Evolutionary conservation across 2,888 invertebrate species (phyloP).

Genomic region (Brachyptera putata): DNA sequence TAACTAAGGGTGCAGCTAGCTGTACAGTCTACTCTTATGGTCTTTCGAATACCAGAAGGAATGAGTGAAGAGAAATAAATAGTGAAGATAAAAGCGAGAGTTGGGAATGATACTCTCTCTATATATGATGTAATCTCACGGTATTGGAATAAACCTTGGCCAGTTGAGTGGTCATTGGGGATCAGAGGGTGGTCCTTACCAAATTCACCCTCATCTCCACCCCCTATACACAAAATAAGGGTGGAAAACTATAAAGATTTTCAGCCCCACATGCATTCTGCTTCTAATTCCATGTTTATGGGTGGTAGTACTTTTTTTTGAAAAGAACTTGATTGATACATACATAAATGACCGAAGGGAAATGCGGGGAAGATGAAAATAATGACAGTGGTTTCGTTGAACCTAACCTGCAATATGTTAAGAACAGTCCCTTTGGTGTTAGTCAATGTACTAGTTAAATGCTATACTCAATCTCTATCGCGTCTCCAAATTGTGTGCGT

Average conservation of each 20-base stretch:
- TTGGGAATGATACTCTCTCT: constrained; percentile 7
- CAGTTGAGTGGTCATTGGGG: constrained; percentile 20
- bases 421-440: too few species aligned
- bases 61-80: constrained; percentile 24
- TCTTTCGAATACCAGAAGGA: neutral
- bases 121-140: constrained; percentile 13
- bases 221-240: constrained; percentile 2
- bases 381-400: constrained; percentile 6
- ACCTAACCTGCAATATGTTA: neutral
- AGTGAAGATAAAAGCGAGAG: constrained; percentile 20
- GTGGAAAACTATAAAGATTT: constrained; percentile 10
- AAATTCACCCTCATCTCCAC: too few species aligned
- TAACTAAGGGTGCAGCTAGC: neutral
- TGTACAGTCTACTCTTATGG: neutral
- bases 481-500: too few species aligned
- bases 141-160: constrained; percentile 21
- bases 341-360: constrained; percentile 16
- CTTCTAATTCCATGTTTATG: constrained; percentile 20
- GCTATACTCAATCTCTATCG: too few species aligned
- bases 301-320: constrained; percentile 15
- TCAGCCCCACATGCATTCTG: neutral
- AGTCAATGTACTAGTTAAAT: too few species aligned
- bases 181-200: constrained; percentile 13
- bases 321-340: constrained; percentile 13
- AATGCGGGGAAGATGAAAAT: neutral